Evolutionary conservation across 2,888 invertebrate species (phyloP), one percentile per base, ranked within the genome.

Genomic region (Coecobrya sp.): DNA sequence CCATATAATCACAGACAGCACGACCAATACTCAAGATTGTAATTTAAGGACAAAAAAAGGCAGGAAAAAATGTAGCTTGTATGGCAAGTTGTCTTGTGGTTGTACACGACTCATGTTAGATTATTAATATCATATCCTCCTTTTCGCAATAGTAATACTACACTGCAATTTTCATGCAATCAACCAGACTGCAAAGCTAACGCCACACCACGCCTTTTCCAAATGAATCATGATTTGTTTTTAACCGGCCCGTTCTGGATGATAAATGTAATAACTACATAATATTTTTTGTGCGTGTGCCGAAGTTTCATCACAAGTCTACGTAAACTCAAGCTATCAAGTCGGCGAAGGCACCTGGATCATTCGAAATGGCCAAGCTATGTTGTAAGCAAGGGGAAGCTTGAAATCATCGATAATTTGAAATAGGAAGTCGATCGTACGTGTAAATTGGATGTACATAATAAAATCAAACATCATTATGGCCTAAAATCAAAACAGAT

Each of bases 181-280:
- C 65, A 65, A 27, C 25, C 25, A 25, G 65, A 4, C 13, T 65
- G 65, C 65, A 65, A 65, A 65, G 27, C 13, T 1, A 27, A 65
- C 27, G 3, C 65, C 2, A 65, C 65, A 65, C 65, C 65, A 65
- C 65, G 65, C 65, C 65, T 65, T 27, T 27, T 19, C 27, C 65
- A 65, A 65, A 65, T 65, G 65, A 65, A 27, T 13, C 27, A 65
- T 65, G 65, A 65, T 25, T 22, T 27, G 25, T 65, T 27, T 65
- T 65, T 59, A 36, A 36, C 36, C 36, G 59, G 22, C 1, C 55
- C 59, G 22, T 59, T 5, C 59, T 13, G 59, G 25, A 65, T 27
- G 25, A 65, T 27, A 25, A 27, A 27, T 27, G 27, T 65, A 5
- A 19, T 1, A 59, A 59, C n/a, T n/a, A n/a, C n/a, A 59, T 1